Evolutionary conservation across 2,113 vertebrate species (phyloP).

Genomic region (Eleginops maclovinus): DNA sequence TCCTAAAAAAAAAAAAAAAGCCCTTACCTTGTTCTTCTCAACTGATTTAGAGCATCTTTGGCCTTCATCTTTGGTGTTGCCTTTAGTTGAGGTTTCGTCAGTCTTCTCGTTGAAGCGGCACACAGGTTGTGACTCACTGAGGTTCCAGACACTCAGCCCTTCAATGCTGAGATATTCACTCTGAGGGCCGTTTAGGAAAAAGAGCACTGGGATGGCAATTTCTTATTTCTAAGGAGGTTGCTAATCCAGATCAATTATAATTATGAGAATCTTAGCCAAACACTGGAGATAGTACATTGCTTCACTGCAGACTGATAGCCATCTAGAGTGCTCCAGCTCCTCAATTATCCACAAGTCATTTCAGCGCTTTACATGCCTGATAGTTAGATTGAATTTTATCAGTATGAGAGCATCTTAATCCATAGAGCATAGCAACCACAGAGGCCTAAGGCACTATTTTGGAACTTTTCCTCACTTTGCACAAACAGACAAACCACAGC

Average conservation of each 20-base stretch:
- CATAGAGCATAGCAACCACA: slow-evolving; percentile 24
- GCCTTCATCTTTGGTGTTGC: background rate
- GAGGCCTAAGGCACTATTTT: slow-evolving; percentile 15
- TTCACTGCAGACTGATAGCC: slow-evolving; percentile 59
- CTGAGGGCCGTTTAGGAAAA: background rate
- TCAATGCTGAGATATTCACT: background rate
- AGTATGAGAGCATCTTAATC: slow-evolving; percentile 31
- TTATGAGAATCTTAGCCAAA: slow-evolving; percentile 35
- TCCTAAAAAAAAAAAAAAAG: too few relatives aligned
- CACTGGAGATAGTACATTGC: slow-evolving; percentile 32
- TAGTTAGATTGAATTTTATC: slow-evolving; percentile 50
- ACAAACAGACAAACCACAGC: slow-evolving; percentile 2
- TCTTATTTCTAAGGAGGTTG: slow-evolving; percentile 46
- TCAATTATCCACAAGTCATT: slow-evolving; percentile 60
- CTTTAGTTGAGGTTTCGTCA: background rate
- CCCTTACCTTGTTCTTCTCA: slow-evolving; percentile 34
- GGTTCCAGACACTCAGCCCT: background rate
- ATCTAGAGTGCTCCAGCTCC: slow-evolving; percentile 58
- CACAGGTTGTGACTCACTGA: background rate
- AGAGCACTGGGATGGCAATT: slow-evolving; percentile 14
- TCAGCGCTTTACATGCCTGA: slow-evolving; percentile 48
- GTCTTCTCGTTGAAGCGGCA: background rate
- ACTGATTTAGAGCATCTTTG: background rate
- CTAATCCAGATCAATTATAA: slow-evolving; percentile 37
- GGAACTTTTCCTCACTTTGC: slow-evolving; percentile 32